Base-by-base conservation (phyloP, 2,888 invertebrate species). In the Dysmachus trigonus region DNA sequence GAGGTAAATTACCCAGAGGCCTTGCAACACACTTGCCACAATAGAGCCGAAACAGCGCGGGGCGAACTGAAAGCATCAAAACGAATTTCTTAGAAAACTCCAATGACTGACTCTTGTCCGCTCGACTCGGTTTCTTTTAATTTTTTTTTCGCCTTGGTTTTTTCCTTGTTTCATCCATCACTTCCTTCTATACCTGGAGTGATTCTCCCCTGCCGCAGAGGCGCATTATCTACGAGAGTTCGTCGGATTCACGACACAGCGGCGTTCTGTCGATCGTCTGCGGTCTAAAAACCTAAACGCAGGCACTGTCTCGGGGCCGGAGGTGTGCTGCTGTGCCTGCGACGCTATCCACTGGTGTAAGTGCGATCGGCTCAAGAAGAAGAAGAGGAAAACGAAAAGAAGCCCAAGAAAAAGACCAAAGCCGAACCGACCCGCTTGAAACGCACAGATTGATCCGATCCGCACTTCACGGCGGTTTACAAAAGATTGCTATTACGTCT, bases 51-150 rank as follows among this genome's bases (percentile, higher is more conserved):
- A 74, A 15, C 35, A 41, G 38, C n/a, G 13, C 15, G 76, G 27
- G 41, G 79, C 10, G 30, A 47, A 30, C 47, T 47, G 79, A 79
- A 51, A 31, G 76, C 41, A 53, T 41, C 51, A 31, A 84, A 33
- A 83, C 22, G 79, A 73, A 31, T 79, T 86, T 85, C 84, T 81
- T 81, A 76, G 85, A 81, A 81, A 85, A 86, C 62, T 81, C 62
- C 76, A 86, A 87, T 86, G 82, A 71, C 77, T 86, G 86, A 85
- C 81, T 86, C 73, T 86, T 71, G 86, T 86, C 86, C 79, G 15
- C 8, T 47, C 47, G 22, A n/a, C 38, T 47, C 6, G 47, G 47
- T 51, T 79, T 79, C 41, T 77, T 77, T 77, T 31, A 13, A 38
- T 76, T 22, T 72, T 77, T 47, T 74, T 38, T 77, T 77, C 15